These are phyloP conservation scores for Chironomus riparius DNA, from an alignment of 2,888 invertebrate species.

Conservation along the genomic window DNA sequence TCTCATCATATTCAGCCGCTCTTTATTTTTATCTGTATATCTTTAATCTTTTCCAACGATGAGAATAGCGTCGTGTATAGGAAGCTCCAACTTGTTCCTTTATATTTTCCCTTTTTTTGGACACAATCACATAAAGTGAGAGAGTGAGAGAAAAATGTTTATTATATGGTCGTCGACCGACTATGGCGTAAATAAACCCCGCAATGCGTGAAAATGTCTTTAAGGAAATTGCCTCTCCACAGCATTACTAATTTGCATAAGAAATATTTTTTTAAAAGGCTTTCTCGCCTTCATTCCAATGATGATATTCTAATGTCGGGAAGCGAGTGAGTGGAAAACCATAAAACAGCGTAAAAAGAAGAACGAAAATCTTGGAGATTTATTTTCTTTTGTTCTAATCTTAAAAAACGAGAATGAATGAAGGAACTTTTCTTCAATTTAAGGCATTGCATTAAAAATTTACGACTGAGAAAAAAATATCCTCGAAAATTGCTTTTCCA, in stretches of 20 bases:
- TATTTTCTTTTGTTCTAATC: conserved; percentile 2
- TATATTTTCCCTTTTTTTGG: background rate
- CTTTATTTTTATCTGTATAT: background rate
- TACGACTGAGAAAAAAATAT: background rate
- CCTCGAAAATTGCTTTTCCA: conserved; percentile 5
- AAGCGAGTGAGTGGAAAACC: background rate
- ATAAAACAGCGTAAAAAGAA: too few species aligned
- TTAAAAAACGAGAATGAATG: background rate
- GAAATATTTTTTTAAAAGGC: background rate
- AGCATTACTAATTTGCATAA: background rate
- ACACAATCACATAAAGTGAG: background rate
- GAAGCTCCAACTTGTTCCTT: background rate
- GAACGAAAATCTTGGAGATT: background rate
- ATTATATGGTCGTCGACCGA: too few species aligned
- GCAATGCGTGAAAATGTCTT: background rate
- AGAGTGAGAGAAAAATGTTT: background rate
- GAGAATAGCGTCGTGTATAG: background rate
- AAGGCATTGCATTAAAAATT: background rate
- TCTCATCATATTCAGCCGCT: background rate
- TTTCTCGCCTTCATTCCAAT: background rate
- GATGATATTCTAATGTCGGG: conserved; percentile 2
- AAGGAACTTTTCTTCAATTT: background rate
- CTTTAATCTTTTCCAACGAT: conserved; percentile 1
- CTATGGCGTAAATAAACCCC: background rate
- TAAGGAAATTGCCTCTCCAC: background rate